Percentiles rank a stretch among this genome's conserved stretches.
Evolutionary conservation across 1,140 invertebrate species (phyloP).

Genomic region (Amyelois transitella): DNA sequence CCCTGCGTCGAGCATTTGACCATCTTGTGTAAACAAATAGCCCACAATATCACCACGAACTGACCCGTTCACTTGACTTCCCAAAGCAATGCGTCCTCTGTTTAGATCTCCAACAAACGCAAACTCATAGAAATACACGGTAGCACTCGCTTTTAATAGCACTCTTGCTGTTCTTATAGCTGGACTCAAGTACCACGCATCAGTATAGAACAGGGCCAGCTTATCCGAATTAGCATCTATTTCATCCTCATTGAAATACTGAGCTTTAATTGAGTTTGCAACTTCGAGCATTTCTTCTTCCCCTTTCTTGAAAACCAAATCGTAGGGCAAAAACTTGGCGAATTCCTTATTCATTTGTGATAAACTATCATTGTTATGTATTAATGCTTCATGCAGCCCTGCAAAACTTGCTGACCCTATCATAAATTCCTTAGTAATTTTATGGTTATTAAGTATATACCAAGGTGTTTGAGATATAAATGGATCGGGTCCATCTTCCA

Average conservation of each 20-base stretch:
- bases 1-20: not conserved
- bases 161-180: slow-evolving; percentile 31
- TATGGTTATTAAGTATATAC: slow-evolving; percentile 22
- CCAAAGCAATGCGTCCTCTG: slow-evolving; percentile 14
- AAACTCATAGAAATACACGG: slow-evolving; percentile 52
- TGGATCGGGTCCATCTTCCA: slow-evolving; percentile 16
- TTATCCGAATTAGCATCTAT: slow-evolving; percentile 15
- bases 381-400: slow-evolving; percentile 32
- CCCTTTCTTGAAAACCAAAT: slow-evolving; percentile 29
- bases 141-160: slow-evolving; percentile 28
- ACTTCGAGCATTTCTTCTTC: slow-evolving; percentile 16
- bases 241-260: slow-evolving; percentile 40
- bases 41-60: slow-evolving; percentile 31
- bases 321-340: slow-evolving; percentile 32
- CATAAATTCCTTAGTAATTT: slow-evolving; percentile 32
- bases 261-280: slow-evolving; percentile 21
- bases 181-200: slow-evolving; percentile 38
- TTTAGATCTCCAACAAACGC: slow-evolving; percentile 32
- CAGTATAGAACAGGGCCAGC: slow-evolving; percentile 39
- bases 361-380: slow-evolving; percentile 21
- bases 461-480: slow-evolving; percentile 41
- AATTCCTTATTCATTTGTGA: slow-evolving; percentile 30
- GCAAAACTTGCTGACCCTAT: slow-evolving; percentile 41
- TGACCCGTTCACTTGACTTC: slow-evolving; percentile 20
- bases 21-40: slow-evolving; percentile 35